Evolutionary conservation across 2,113 vertebrate genomes (phyloP).

Genomic region (Notothenia rossii): DNA sequence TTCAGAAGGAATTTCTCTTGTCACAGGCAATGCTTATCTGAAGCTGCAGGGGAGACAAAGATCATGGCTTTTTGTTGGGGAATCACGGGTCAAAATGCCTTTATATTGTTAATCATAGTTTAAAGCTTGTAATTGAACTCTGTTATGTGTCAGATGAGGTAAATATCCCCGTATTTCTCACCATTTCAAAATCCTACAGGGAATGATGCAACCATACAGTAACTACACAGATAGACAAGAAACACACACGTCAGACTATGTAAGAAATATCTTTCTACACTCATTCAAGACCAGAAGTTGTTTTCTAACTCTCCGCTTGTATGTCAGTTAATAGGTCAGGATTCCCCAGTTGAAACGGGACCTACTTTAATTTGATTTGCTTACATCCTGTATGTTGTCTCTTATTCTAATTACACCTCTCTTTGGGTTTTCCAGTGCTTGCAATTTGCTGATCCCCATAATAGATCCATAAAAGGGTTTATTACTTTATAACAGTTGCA

Average conservation of each 20-base stretch:
- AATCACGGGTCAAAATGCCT: constrained; percentile 16
- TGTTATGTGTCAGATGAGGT: constrained; percentile 26
- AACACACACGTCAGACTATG: constrained; percentile 1
- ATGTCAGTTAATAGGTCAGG: constrained; percentile 60
- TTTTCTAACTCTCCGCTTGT: constrained; percentile 2
- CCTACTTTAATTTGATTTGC: constrained; percentile 65
- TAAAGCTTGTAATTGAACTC: constrained; percentile 19
- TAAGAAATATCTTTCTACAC: constrained; percentile 18
- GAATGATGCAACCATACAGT: constrained; percentile 80
- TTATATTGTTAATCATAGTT: constrained; percentile 17
- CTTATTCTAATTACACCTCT: constrained; percentile 2
- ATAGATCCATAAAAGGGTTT: not conserved
- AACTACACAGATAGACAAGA: constrained; percentile 39
- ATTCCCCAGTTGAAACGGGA: constrained; percentile 70
- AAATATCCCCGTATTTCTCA: constrained; percentile 60
- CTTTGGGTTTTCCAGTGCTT: not conserved
- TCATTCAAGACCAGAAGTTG: constrained; percentile 26
- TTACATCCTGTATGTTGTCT: constrained; percentile 11
- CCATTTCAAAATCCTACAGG: constrained; percentile 67
- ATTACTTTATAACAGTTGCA: not conserved
- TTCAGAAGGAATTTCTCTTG: not conserved
- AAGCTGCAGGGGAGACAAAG: constrained; percentile 21
- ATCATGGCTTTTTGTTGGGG: constrained; percentile 16
- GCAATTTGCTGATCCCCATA: not conserved
- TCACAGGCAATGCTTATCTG: not conserved